phyloP scores from a whole-genome alignment of 2,797 vertebrate genomes.

The Cephalopachus bancanus region DNA sequence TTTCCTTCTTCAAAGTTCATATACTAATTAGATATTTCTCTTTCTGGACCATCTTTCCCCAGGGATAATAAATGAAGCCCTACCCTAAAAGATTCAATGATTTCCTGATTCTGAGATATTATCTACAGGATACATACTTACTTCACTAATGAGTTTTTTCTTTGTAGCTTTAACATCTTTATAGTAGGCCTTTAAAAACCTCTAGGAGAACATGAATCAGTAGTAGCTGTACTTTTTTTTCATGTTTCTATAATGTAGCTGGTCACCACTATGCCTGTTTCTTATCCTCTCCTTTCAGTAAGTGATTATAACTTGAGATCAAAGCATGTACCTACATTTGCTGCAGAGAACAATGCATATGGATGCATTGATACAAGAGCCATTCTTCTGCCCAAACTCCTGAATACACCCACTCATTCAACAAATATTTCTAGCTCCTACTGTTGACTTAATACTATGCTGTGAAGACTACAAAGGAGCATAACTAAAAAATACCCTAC shows the following conservation, averaged over 20 bases:
- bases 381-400: neutral
- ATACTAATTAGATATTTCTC: neutral
- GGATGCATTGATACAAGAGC: neutral
- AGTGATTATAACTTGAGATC: neutral
- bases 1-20: neutral
- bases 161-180: constrained; percentile 31
- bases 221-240: neutral
- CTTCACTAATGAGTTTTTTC: neutral
- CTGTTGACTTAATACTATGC: neutral
- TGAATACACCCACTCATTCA: neutral
- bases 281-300: neutral
- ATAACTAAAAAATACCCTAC: neutral
- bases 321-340: neutral
- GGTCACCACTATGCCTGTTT: neutral
- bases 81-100: neutral
- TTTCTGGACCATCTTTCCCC: neutral
- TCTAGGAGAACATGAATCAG: neutral
- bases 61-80: neutral
- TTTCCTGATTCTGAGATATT: neutral
- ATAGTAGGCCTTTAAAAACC: neutral
- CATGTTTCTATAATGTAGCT: neutral
- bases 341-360: neutral
- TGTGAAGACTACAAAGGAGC: neutral
- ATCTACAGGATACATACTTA: neutral
- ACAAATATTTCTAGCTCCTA: neutral